Evolutionary conservation across 1,140 invertebrate species (phyloP).

Genomic region (Drosophila sturtevanti): DNA sequence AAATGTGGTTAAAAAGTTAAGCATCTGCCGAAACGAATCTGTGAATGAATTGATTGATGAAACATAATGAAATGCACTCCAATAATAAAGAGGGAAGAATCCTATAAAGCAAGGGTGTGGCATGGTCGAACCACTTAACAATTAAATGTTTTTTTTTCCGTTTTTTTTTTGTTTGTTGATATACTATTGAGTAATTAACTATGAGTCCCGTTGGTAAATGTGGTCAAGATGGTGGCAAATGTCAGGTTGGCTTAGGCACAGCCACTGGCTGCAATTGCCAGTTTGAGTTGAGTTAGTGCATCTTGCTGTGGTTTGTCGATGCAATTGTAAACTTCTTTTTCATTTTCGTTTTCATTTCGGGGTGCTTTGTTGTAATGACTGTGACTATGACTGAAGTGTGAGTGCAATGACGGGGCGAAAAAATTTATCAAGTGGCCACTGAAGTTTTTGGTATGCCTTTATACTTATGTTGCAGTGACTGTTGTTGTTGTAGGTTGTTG

Average conservation of each 20-base stretch:
- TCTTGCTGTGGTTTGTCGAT: constrained; percentile 8
- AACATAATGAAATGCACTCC: constrained; percentile 34
- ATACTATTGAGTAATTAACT: constrained; percentile 45
- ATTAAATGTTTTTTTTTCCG: constrained; percentile 17
- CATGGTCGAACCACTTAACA: constrained; percentile 26
- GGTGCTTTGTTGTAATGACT: constrained; percentile 8
- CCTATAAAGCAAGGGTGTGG: constrained; percentile 9
- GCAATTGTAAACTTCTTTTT: constrained; percentile 37
- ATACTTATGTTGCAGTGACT: not conserved
- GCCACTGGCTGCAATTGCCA: constrained; percentile 8
- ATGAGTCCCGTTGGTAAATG: not conserved
- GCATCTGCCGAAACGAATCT: constrained; percentile 47
- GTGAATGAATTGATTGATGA: constrained; percentile 59
- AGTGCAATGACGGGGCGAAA: constrained; percentile 60
- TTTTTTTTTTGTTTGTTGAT: too few species aligned
- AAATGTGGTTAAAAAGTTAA: constrained; percentile 27
- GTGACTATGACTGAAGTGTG: constrained; percentile 18
- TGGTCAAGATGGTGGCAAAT: constrained; percentile 26
- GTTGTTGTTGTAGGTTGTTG: too few species aligned
- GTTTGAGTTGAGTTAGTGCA: not conserved
- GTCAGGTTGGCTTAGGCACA: constrained; percentile 34
- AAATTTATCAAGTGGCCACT: constrained; percentile 60
- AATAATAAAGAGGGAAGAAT: not conserved
- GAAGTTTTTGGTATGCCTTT: constrained; percentile 44
- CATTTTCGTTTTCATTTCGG: not conserved